Evolutionary conservation across 2,888 invertebrate species (phyloP).

Genomic region (Drosophila antonietae): DNA sequence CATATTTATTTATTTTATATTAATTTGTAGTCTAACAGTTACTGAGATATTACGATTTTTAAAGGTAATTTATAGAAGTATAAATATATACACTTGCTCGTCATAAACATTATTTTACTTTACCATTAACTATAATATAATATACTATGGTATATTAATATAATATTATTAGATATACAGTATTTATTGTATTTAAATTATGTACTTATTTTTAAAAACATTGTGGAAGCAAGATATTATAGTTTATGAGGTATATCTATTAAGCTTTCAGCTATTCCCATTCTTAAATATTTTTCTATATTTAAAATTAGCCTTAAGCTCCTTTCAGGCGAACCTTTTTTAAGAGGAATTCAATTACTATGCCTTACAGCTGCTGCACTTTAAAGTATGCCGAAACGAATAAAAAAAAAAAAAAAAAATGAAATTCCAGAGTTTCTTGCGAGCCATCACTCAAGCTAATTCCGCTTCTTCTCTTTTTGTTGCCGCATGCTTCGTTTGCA

Average conservation of each 20-base stretch:
- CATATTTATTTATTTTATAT: too few species aligned
- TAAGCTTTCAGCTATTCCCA: background rate
- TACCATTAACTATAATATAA: background rate
- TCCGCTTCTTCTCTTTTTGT: slow-evolving; percentile 8
- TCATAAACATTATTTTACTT: background rate
- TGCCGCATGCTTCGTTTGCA: slow-evolving; percentile 43
- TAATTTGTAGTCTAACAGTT: too few species aligned
- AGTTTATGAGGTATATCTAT: background rate
- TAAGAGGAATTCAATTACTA: background rate
- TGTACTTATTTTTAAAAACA: too few species aligned
- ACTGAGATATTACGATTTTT: too few species aligned
- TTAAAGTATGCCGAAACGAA: slow-evolving; percentile 15
- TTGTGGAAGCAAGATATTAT: too few species aligned
- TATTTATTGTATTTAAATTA: too few species aligned
- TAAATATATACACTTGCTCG: too few species aligned
- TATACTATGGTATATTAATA: too few species aligned
- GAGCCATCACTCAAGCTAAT: slow-evolving; percentile 65
- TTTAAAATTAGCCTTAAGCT: background rate
- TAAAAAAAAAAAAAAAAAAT: slow-evolving; percentile 34
- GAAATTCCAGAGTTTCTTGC: slow-evolving; percentile 49
- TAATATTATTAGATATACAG: too few species aligned
- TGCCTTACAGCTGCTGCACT: slow-evolving; percentile 9
- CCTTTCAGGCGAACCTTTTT: too few species aligned
- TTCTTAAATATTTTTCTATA: background rate
- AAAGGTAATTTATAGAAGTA: background rate